These are phyloP conservation scores for Periplaneta americana DNA, from an alignment of 1,140 invertebrate species.

Conservation along the genomic window DNA sequence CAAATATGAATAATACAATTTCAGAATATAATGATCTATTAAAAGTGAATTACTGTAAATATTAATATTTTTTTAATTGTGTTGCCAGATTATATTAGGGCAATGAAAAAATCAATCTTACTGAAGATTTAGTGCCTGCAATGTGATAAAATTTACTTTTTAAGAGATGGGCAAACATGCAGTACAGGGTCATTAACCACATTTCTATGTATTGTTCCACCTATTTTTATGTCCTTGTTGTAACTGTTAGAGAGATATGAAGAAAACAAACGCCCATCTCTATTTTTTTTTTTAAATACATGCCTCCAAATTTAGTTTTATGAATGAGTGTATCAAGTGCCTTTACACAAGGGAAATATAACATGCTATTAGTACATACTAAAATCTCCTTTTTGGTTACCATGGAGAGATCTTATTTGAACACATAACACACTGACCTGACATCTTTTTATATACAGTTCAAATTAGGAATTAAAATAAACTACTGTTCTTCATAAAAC, in stretches of 20 bases:
- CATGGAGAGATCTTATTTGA: not conserved
- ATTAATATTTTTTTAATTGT: not conserved
- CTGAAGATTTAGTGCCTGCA: not conserved
- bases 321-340: not conserved
- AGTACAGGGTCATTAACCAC: not conserved
- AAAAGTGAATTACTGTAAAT: not conserved
- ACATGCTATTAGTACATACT: slow-evolving; percentile 10
- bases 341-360: slow-evolving; percentile 9
- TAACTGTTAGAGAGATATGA: not conserved
- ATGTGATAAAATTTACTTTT: not conserved
- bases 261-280: not conserved
- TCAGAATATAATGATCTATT: not conserved
- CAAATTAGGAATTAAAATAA: not conserved
- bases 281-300: not conserved
- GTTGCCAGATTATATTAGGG: not conserved
- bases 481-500: too few relatives aligned
- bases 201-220: not conserved
- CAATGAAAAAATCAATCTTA: not conserved
- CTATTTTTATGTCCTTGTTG: not conserved
- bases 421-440: slow-evolving; percentile 10
- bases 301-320: not conserved
- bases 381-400: not conserved
- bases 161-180: not conserved
- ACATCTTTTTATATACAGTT: not conserved
- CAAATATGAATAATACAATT: not conserved